Conservation (phyloP, 2,888 invertebrate species). For the Oxyteleia sp. region DNA sequence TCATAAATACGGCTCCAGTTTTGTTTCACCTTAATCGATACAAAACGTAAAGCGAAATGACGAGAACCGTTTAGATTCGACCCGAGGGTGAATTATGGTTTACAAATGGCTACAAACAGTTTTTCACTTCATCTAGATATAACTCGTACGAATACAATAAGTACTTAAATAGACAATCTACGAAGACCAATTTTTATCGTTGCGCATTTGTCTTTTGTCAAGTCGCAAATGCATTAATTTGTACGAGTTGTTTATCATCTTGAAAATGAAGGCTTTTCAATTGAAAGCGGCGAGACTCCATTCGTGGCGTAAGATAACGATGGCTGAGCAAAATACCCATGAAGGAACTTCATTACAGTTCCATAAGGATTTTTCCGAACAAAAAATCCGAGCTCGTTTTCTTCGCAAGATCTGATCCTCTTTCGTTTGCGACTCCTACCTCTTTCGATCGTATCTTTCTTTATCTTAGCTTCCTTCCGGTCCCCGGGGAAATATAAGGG, state of each 20-base stretch:
- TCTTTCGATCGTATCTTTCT: slow-evolving; percentile 75
- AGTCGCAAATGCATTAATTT: slow-evolving; percentile 10
- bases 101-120: slow-evolving; percentile 1
- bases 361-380: slow-evolving; percentile 56
- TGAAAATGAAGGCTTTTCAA: slow-evolving; percentile 25
- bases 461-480: slow-evolving; percentile 76
- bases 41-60: background rate
- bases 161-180: slow-evolving; percentile 49
- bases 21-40: too few species aligned
- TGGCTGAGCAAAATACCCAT: slow-evolving; percentile 37
- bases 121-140: slow-evolving; percentile 32
- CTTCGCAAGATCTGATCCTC: slow-evolving; percentile 53
- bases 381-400: slow-evolving; percentile 57
- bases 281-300: slow-evolving; percentile 14
- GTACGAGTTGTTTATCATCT: slow-evolving; percentile 28
- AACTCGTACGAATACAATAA: slow-evolving; percentile 45
- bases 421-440: slow-evolving; percentile 56
- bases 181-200: slow-evolving; percentile 18
- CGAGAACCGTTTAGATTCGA: slow-evolving; percentile 21
- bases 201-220: too few species aligned
- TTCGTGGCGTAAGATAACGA: slow-evolving; percentile 27
- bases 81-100: slow-evolving; percentile 15
- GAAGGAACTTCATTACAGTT: slow-evolving; percentile 61
- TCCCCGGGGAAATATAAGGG: slow-evolving; percentile 85
- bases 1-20: too few species aligned